These are phyloP conservation scores for Xestia rhomboidea DNA, from an alignment of 2,888 invertebrate genomes.

Conservation along the genomic window DNA sequence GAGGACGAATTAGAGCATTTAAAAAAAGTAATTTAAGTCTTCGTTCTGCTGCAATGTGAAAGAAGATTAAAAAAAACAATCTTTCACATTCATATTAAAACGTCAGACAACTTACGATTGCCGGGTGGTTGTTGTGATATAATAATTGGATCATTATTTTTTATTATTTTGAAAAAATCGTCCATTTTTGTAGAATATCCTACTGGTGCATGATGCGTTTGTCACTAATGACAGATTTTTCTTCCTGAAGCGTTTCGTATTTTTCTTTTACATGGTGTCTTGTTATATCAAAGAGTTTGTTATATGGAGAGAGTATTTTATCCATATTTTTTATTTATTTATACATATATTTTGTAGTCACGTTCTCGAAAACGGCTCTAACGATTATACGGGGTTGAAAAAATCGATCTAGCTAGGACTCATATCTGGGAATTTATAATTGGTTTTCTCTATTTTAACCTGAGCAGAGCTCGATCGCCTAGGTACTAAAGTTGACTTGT, in stretches of 20 bases:
- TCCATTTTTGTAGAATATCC: slow-evolving; percentile 73
- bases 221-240: slow-evolving; percentile 16
- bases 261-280: not conserved
- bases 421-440: not conserved
- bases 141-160: slow-evolving; percentile 70
- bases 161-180: slow-evolving; percentile 76
- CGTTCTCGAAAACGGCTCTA: not conserved
- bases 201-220: not conserved
- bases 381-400: too few species aligned
- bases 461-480: not conserved
- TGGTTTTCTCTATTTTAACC: not conserved
- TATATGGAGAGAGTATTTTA: not conserved
- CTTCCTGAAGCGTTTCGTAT: not conserved
- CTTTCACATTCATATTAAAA: not conserved
- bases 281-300: slow-evolving; percentile 29
- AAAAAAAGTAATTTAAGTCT: too few species aligned
- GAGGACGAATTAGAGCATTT: too few species aligned
- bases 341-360: not conserved
- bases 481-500: not conserved
- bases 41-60: not conserved
- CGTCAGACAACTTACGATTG: slow-evolving; percentile 63
- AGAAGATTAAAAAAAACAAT: not conserved
- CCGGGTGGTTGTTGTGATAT: slow-evolving; percentile 66
- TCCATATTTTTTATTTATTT: not conserved
- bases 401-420: not conserved